These are phyloP conservation scores for Alectura lathami DNA, from an alignment of 2,113 vertebrate genomes.

Conservation along the genomic window DNA sequence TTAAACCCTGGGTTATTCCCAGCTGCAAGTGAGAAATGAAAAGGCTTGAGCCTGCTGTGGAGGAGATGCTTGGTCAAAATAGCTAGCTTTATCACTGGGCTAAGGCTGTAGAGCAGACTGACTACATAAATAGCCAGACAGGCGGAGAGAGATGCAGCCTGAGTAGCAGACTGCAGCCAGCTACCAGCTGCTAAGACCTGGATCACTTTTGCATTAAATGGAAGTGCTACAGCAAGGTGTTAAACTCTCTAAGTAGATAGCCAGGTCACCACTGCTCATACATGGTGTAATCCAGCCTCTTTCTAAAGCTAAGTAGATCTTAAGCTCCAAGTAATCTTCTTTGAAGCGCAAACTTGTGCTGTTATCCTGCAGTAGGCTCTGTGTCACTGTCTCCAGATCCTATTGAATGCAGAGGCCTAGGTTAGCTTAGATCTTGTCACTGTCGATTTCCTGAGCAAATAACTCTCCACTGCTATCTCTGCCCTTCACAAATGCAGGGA, in stretches of 20 bases:
- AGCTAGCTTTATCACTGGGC: not conserved
- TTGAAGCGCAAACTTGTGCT: conserved; percentile 19
- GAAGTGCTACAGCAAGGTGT: conserved; percentile 5
- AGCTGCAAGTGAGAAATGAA: not conserved
- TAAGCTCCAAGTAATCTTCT: conserved; percentile 57
- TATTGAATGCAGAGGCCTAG: not conserved
- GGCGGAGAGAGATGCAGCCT: not conserved
- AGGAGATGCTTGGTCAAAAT: not conserved
- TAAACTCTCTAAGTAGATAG: conserved; percentile 20
- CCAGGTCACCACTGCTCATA: conserved; percentile 18
- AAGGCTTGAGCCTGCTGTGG: not conserved
- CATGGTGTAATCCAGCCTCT: conserved; percentile 36
- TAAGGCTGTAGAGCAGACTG: not conserved
- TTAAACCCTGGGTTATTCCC: not conserved
- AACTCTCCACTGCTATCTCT: not conserved
- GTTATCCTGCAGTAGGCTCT: not conserved
- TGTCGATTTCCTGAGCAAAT: not conserved
- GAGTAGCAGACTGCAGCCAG: not conserved
- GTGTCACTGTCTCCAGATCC: not conserved
- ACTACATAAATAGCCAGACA: not conserved
- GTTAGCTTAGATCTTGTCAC: not conserved
- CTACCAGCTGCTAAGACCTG: not conserved
- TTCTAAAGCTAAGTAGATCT: conserved; percentile 14
- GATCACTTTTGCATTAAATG: not conserved
- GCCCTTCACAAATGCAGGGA: not conserved